These are phyloP conservation scores for Hymenochirus boettgeri DNA, from an alignment of 2,113 vertebrate genomes.

Conservation along the genomic window DNA sequence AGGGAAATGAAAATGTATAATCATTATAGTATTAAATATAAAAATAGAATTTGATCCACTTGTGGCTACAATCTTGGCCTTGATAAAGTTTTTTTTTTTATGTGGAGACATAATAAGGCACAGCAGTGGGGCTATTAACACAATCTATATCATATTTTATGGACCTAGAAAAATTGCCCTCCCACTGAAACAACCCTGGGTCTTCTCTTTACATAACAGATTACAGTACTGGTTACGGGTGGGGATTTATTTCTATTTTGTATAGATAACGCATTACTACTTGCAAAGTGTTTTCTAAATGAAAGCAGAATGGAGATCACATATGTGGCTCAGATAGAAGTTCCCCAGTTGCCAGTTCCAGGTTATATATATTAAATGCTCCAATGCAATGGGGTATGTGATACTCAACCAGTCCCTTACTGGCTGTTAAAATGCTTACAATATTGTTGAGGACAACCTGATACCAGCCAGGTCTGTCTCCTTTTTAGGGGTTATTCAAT, in stretches of 20 bases:
- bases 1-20: too few relatives aligned
- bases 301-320: neutral
- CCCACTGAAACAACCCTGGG: neutral
- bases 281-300: neutral
- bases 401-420: too few relatives aligned
- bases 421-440: neutral
- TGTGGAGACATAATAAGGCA: slow-evolving; percentile 34
- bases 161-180: neutral
- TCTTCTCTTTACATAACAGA: neutral
- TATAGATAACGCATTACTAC: neutral
- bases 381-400: too few relatives aligned
- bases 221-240: neutral
- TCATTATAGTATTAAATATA: neutral
- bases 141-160: neutral
- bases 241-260: neutral
- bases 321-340: neutral
- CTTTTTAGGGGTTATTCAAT: too few relatives aligned
- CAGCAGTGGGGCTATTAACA: slow-evolving; percentile 26
- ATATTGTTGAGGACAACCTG: neutral
- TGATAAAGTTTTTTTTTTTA: slow-evolving; percentile 27
- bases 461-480: neutral
- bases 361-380: neutral
- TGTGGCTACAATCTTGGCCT: slow-evolving; percentile 37
- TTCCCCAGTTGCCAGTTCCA: neutral
- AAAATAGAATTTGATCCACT: slow-evolving; percentile 14